Evolutionary conservation across 2,113 vertebrate species (phyloP).

Genomic region (Seriola quinqueradiata): DNA sequence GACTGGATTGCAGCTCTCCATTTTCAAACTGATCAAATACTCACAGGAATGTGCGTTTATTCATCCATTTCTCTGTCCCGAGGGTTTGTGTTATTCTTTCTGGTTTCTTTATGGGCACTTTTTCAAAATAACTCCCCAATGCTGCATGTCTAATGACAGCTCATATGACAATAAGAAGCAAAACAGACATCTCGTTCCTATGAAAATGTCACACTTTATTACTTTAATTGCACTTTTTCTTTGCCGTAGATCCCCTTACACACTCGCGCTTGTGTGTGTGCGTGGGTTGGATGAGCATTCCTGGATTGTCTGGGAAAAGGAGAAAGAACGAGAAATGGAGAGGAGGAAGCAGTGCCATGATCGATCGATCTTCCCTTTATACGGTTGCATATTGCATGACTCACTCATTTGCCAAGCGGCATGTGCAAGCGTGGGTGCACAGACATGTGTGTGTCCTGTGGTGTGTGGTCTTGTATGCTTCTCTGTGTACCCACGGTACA

Average conservation of each 20-base stretch:
- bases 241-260: neutral
- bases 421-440: slow-evolving; percentile 9
- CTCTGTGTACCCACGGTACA: neutral
- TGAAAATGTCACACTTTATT: slow-evolving; percentile 39
- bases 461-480: neutral
- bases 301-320: slow-evolving; percentile 35
- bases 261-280: neutral
- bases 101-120: neutral
- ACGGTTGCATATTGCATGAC: slow-evolving; percentile 16
- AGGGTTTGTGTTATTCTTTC: neutral
- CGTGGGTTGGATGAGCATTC: slow-evolving; percentile 9
- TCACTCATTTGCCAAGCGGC: slow-evolving; percentile 24
- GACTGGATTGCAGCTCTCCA: neutral
- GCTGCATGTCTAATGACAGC: neutral
- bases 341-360: neutral
- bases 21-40: neutral
- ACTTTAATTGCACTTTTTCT: slow-evolving; percentile 25
- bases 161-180: slow-evolving; percentile 3
- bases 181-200: neutral
- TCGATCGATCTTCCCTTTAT: slow-evolving; percentile 48
- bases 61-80: neutral
- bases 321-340: slow-evolving; percentile 19
- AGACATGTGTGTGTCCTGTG: neutral
- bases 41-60: neutral
- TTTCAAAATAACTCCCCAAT: neutral